Percentiles rank a stretch among this genome's conserved stretches.
Conservation (phyloP, 2,797 vertebrate genomes). For the Otolemur crassicaudatus region DNA sequence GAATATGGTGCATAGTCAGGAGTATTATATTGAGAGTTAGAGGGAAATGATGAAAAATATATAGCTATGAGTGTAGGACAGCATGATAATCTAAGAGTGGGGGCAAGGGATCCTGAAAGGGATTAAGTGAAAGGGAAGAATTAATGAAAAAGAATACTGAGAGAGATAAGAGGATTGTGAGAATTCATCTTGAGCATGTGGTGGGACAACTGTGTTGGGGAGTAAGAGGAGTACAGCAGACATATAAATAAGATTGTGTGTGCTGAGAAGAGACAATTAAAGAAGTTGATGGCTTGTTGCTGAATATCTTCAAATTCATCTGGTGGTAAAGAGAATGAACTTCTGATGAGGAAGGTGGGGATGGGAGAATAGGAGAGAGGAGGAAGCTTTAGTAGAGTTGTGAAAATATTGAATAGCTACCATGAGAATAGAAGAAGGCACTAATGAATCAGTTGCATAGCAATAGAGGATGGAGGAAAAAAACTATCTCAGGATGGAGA, state of each 20-base stretch:
- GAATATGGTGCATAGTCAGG: not conserved
- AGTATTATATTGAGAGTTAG: not conserved
- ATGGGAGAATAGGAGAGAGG: not conserved
- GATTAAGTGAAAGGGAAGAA: not conserved
- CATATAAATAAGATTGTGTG: not conserved
- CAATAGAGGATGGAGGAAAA: not conserved
- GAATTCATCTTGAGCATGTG: not conserved
- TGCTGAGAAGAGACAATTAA: not conserved
- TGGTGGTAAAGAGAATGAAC: not conserved
- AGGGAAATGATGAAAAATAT: not conserved
- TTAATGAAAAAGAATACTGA: not conserved
- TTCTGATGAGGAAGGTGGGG: not conserved
- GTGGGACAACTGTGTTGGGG: not conserved
- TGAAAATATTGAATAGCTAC: not conserved
- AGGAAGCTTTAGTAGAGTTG: not conserved
- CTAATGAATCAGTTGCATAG: not conserved
- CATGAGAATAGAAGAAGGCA: not conserved
- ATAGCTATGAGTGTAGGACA: not conserved
- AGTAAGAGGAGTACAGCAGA: not conserved
- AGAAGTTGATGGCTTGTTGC: not conserved
- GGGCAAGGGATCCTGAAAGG: not conserved
- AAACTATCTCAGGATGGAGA: not conserved
- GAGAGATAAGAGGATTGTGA: not conserved
- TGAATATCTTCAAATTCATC: not conserved
- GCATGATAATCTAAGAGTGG: not conserved